A percentile compares a stretch with the other conserved stretches of the same genome.
These are phyloP conservation scores for Clupea harengus DNA, from an alignment of 2,113 vertebrate species.

Conservation along the genomic window DNA sequence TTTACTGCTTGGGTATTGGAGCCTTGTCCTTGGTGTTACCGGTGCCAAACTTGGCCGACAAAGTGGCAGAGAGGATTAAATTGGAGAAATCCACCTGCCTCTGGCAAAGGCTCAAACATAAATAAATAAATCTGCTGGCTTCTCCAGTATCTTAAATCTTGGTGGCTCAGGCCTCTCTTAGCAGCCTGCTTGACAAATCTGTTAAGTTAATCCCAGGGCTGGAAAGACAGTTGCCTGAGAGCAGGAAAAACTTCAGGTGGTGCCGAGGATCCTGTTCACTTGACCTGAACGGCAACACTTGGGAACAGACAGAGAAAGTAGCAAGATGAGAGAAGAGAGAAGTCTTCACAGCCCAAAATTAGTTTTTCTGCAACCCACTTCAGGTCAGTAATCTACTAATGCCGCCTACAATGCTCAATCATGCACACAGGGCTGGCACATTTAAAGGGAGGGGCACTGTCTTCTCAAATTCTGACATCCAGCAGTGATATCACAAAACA, in stretches of 20 bases:
- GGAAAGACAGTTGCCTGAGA: neutral
- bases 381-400: neutral
- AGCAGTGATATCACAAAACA: too few relatives aligned
- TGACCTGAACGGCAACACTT: neutral
- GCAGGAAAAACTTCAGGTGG: neutral
- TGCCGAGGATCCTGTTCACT: neutral
- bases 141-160: neutral
- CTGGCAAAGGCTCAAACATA: constrained; percentile 5
- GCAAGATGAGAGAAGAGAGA: neutral
- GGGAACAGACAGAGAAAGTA: neutral
- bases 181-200: constrained; percentile 12
- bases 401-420: neutral
- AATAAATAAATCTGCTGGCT: neutral
- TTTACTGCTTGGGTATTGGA: neutral
- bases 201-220: constrained; percentile 11
- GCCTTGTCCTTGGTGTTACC: neutral
- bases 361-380: neutral
- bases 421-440: neutral
- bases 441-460: neutral
- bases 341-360: neutral
- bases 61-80: neutral
- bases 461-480: neutral
- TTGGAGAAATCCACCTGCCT: constrained; percentile 17
- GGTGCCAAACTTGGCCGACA: neutral
- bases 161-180: neutral